Base-by-base conservation (phyloP, 2,113 vertebrate genomes). In the Aphyosemion australe region DNA sequence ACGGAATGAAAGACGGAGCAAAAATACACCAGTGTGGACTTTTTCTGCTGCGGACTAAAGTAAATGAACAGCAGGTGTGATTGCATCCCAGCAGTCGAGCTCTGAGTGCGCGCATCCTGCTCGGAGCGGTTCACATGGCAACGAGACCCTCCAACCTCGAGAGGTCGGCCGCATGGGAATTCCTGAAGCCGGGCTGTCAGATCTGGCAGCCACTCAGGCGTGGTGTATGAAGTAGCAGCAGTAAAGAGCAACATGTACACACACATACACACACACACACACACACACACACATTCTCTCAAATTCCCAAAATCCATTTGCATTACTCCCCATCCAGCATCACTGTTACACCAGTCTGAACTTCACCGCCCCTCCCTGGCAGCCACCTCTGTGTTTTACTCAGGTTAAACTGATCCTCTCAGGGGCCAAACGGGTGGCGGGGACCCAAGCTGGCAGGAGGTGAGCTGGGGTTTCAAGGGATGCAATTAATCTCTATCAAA, bases 401-500 rank as follows among this genome's bases (percentile, higher is more conserved):
- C 64, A 58, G 86, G 85, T 88, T 90, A 87, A 90, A 82, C 74
- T 76, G 87, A 89, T 82, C 82, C 80, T 74, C 79, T 65, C 73
- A 19, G 68, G 74, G 74, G 81, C 46, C 56, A 26, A 48, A 69
- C 31, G 70, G 74, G 73, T 67, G 67, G 74, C 72, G 12, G 2
- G 72, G 71, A 65, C 68, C 62, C 58, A 65, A 67, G 67, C 61
- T 54, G 76, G 54, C 59, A 69, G 80, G 68, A 41, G 67, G 65
- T 32, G 59, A 54, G 74, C 34, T 59, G 10, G 46, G 32, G 53
- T 74, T 78, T 82, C 75, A 60, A 43, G 79, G 80, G 78, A 86
- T 74, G 89, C 84, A 88, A 91, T 90, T 91, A 86, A 88, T 92
- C 88, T 72, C 62, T 48, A 80, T 89, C 64, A 65, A 78, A 86